A percentile compares a stretch with the other conserved stretches of the same genome.
Conservation (phyloP, 2,888 invertebrate genomes). For the Nomada ferruginata region DNA sequence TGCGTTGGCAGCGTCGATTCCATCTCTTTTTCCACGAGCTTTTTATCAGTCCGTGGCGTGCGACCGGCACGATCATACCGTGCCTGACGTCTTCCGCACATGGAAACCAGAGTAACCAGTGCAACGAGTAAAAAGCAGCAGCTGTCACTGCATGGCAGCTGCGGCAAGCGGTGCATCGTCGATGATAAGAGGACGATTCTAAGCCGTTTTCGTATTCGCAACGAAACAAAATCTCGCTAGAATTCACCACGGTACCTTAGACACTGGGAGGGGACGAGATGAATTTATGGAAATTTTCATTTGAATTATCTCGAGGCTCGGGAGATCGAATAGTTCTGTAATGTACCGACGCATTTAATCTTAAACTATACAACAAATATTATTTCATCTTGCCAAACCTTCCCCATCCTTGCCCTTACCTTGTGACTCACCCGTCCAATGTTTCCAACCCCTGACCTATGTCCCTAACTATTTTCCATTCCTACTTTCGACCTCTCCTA, state of each 20-base stretch:
- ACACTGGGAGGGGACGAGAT: too few species aligned
- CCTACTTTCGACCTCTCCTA: too few species aligned
- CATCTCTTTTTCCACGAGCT: conserved; percentile 33
- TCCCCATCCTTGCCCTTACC: too few species aligned
- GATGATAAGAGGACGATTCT: conserved; percentile 42
- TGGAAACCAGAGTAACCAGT: conserved; percentile 68
- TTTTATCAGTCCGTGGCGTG: conserved; percentile 48
- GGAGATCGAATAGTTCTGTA: too few species aligned
- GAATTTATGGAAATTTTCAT: too few species aligned
- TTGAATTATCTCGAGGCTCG: too few species aligned
- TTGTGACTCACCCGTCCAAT: too few species aligned
- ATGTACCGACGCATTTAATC: too few species aligned
- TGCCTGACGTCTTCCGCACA: conserved; percentile 52
- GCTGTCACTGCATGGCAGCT: conserved; percentile 66
- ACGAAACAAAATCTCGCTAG: neutral
- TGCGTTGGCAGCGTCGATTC: conserved; percentile 16
- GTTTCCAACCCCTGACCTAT: too few species aligned
- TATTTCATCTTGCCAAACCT: too few species aligned
- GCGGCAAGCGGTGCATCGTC: conserved; percentile 54
- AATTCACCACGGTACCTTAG: neutral
- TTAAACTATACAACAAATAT: too few species aligned
- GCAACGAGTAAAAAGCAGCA: conserved; percentile 62
- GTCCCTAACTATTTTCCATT: too few species aligned
- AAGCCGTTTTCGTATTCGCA: conserved; percentile 29
- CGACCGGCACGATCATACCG: conserved; percentile 42